A percentile compares a stretch with the other conserved stretches of the same genome.
These are phyloP conservation scores for Mastigias papua DNA, from an alignment of 30 jellyfish, hydroid and myxozoan species.

Conservation along the genomic window DNA sequence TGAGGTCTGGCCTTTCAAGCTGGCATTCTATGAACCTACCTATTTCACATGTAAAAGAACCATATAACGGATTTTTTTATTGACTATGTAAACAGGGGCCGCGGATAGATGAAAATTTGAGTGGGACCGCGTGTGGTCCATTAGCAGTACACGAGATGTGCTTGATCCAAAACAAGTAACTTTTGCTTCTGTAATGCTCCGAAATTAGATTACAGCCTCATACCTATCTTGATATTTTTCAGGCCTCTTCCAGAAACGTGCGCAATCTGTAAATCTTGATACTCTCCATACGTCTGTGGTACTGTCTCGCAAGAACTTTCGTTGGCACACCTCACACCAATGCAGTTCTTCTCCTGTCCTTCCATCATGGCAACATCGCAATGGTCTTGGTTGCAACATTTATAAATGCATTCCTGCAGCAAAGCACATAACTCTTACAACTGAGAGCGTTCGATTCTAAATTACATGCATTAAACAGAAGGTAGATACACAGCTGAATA, in stretches of 20 bases:
- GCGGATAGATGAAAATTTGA: too few species aligned
- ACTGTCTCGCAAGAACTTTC: slow-evolving; percentile 92
- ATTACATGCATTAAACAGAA: neutral
- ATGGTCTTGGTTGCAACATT: slow-evolving; percentile 87
- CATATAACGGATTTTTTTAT: too few species aligned
- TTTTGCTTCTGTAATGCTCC: neutral
- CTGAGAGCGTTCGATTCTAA: neutral
- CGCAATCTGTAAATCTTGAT: slow-evolving; percentile 93
- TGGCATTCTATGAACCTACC: too few species aligned
- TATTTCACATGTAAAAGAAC: too few species aligned
- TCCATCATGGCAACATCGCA: slow-evolving; percentile 96
- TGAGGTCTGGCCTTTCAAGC: too few species aligned
- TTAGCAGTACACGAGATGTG: too few species aligned
- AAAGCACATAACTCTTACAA: neutral
- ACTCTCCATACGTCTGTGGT: slow-evolving; percentile 84
- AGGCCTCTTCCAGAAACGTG: slow-evolving; percentile 85
- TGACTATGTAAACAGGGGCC: too few species aligned
- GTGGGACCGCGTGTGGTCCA: too few species aligned
- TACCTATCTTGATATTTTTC: slow-evolving; percentile 83
- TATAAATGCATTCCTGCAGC: slow-evolving; percentile 86
- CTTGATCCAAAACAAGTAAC: too few species aligned
- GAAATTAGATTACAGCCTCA: neutral
- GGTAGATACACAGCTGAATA: neutral
- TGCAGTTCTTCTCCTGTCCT: slow-evolving; percentile 84
- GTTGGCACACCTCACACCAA: slow-evolving; percentile 96